Evolutionary conservation across 92 coral and sea anemone genomes (phyloP), one percentile per base, ranked within the genome.

Genomic region (Paragorgia papillata): DNA sequence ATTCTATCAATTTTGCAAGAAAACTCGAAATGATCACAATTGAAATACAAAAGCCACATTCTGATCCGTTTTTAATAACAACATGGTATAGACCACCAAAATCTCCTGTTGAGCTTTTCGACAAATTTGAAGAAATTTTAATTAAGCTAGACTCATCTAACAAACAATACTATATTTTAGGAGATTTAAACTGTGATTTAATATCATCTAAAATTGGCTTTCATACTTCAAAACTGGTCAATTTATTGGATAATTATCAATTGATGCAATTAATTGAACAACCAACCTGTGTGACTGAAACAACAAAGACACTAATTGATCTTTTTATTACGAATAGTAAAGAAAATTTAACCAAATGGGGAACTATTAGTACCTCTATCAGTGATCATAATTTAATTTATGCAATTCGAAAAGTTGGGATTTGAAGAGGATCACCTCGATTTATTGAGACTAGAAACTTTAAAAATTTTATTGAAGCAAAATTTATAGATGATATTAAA

Each of bases 331-430:
- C 86, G 19, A 85, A 85, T 41, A 44, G 54, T 50, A 37, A 26
- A 43, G 74, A 60, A 57, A 76, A 60, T 46, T 28, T 82, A 49
- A 63, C 57, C 22, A 30, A 32, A 34, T 76, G 66, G 26, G 87
- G 90, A 29, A 80, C 73, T 49, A 66, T 69, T 27, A 43, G 69
- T 20, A 34, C 65, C n/a, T 71, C 82, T 39, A 76, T 86, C 1
- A 82, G 87, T 69, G 69, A 76, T 33, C 90, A 86, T 62, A 32
- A 59, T 48, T 59, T 85, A 48, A 63, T 81, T 57, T 85, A 13
- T 85, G 86, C 73, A 15, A 46, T 51, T 35, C 77, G 89, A 41
- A 85, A 85, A 69, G 33, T 73, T 62, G 85, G 82, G 29, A 35
- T 51, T 22, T 57, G 76, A 12, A 80, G 89, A 74, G 79, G 82